Percentiles rank a stretch among this genome's conserved stretches.
Conservation (phyloP, 2,797 vertebrate species). For the Micrastur ruficollis region DNA sequence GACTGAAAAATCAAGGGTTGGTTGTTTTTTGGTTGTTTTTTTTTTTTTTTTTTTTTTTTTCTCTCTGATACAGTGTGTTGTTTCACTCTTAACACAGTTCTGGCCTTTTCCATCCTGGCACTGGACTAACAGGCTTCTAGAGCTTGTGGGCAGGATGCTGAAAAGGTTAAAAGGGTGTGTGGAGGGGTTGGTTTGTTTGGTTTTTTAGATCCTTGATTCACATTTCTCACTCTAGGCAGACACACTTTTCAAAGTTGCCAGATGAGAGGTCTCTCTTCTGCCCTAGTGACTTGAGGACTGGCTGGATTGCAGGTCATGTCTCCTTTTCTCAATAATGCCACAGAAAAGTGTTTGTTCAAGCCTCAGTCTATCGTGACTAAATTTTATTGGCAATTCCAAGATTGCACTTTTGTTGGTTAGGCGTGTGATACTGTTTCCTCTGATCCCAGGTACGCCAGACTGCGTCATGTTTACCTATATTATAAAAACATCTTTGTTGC, state of each 20-base stretch:
- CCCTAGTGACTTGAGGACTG: background rate
- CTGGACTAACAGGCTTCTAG: background rate
- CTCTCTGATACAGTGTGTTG: background rate
- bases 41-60: too few relatives aligned
- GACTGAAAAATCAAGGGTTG: background rate
- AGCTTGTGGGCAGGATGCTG: background rate
- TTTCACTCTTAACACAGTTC: background rate
- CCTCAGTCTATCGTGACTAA: background rate
- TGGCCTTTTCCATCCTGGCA: background rate
- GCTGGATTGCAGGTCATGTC: background rate
- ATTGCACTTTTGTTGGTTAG: background rate
- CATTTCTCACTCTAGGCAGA: background rate
- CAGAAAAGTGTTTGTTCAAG: background rate
- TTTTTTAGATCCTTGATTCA: background rate
- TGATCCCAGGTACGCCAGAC: background rate
- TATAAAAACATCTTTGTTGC: background rate
- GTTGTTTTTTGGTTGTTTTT: accelerated
- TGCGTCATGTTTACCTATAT: background rate
- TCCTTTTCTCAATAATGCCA: background rate
- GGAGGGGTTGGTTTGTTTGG: background rate
- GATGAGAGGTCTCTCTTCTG: background rate
- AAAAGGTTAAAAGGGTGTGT: background rate
- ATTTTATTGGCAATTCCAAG: background rate
- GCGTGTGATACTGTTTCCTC: background rate
- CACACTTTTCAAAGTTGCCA: background rate